Conservation (phyloP, 2,888 invertebrate genomes). For the Geotrupes spiniger region DNA sequence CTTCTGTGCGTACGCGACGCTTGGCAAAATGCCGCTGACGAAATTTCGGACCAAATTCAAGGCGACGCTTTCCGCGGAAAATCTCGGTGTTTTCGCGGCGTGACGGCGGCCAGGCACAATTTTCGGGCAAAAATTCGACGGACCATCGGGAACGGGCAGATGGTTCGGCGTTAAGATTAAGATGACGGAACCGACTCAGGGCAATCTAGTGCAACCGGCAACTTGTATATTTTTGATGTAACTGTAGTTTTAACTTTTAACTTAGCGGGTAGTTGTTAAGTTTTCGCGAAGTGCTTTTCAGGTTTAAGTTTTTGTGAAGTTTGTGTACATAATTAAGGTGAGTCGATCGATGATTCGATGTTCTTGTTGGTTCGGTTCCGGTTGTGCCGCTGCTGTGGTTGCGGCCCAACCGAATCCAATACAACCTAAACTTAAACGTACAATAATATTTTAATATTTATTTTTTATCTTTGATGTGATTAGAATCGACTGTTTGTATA, state of each 20-base stretch:
- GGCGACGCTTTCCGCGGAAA: too few species aligned
- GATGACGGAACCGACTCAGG: constrained; percentile 45
- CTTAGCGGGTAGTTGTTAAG: too few species aligned
- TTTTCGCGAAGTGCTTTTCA: too few species aligned
- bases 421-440: too few species aligned
- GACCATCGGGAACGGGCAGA: constrained; percentile 2
- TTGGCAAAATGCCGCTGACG: background rate
- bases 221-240: constrained; percentile 20
- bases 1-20: constrained; percentile 1
- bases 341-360: background rate
- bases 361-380: constrained; percentile 2
- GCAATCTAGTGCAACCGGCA: constrained; percentile 48
- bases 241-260: too few species aligned
- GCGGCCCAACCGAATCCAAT: too few species aligned
- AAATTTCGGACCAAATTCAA: background rate
- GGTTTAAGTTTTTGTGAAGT: constrained; percentile 7
- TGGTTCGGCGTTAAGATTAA: constrained; percentile 7
- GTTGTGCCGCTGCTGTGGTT: constrained; percentile 1
- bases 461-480: too few species aligned
- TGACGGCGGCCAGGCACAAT: background rate
- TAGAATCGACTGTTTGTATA: too few species aligned
- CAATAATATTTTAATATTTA: too few species aligned
- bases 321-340: background rate
- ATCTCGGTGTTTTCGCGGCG: background rate
- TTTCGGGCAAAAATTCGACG: background rate